Conservation (phyloP, 2,888 invertebrate genomes). For the Ganaspis brasiliensis region DNA sequence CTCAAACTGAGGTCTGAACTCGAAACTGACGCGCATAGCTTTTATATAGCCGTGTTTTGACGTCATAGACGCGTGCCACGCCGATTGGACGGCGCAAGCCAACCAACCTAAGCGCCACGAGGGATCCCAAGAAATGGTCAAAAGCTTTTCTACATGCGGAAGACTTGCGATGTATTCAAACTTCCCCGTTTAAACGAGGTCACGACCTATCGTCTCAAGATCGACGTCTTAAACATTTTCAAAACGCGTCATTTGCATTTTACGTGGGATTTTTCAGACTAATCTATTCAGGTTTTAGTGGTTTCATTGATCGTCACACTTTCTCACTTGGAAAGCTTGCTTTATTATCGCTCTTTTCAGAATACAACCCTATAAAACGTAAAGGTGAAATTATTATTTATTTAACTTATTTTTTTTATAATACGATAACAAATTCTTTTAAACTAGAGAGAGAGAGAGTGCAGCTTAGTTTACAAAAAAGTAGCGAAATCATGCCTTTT, state of each 20-base stretch:
- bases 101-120: slow-evolving; percentile 77
- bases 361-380: background rate
- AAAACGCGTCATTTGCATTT: background rate
- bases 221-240: background rate
- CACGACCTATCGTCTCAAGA: slow-evolving; percentile 9
- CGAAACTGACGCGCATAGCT: slow-evolving; percentile 63
- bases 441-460: background rate
- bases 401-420: too few relatives aligned
- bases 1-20: slow-evolving; percentile 74
- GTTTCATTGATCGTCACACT: slow-evolving; percentile 12
- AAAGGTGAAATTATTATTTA: background rate
- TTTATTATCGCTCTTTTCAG: background rate
- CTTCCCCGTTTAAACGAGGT: background rate
- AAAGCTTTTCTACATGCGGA: slow-evolving; percentile 53
- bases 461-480: too few relatives aligned
- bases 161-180: slow-evolving; percentile 36
- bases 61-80: slow-evolving; percentile 68
- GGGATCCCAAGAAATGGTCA: slow-evolving; percentile 65
- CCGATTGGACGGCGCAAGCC: slow-evolving; percentile 72
- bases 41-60: slow-evolving; percentile 72
- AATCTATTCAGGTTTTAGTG: slow-evolving; percentile 10
- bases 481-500: too few relatives aligned
- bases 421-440: background rate
- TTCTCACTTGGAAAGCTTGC: background rate
- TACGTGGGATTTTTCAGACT: background rate